Evolutionary conservation across 2,797 vertebrate species (phyloP), one percentile per base, ranked within the genome.

Genomic region (Galaxias olidus): DNA sequence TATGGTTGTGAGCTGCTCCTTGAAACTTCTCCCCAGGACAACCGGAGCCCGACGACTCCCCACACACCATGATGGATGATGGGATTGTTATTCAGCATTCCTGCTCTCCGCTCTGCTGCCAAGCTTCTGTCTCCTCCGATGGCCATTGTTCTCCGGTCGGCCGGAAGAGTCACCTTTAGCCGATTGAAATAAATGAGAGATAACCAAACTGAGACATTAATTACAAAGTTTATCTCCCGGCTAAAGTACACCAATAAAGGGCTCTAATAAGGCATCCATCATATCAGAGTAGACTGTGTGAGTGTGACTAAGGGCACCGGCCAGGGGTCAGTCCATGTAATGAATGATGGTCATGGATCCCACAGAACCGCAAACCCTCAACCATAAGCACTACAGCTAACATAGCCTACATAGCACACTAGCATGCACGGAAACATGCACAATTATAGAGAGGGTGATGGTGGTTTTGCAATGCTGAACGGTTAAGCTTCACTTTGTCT

Each of bases 121-220:
- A 91, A 88, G 85, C 87, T 69, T 76, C 84, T 85, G 88, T 92
- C 90, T 91, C 83, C 84, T 90, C 84, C 76, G 80, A 88, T 87
- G 86, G 86, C 88, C 87, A 90, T 92, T 92, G 90, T 91, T 92
- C 90, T 91, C 82, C 76, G 79, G 84, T 92, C 86, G 82, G 73
- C 91, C 88, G 89, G 83, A 89, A 91, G 91, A 93, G 93, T 94
- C 92, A 94, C 93, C 93, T 94, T 93, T 93, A 88, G 86, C 83
- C 90, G 84, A 90, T 91, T 90, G 89, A 93, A 92, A 93, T 92
- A 93, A 94, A 93, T 92, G 92, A 92, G 90, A 93, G 89, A 90
- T 91, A 90, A 91, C 91, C 87, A 90, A 92, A 91, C 90, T 88
- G 88, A 93, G 91, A 91, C 92, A 92, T 93, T 93, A 93, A 94